Evolutionary conservation across 2,113 vertebrate genomes (phyloP), one percentile per base, ranked within the genome.

Genomic region (Ammodytes marinus): DNA sequence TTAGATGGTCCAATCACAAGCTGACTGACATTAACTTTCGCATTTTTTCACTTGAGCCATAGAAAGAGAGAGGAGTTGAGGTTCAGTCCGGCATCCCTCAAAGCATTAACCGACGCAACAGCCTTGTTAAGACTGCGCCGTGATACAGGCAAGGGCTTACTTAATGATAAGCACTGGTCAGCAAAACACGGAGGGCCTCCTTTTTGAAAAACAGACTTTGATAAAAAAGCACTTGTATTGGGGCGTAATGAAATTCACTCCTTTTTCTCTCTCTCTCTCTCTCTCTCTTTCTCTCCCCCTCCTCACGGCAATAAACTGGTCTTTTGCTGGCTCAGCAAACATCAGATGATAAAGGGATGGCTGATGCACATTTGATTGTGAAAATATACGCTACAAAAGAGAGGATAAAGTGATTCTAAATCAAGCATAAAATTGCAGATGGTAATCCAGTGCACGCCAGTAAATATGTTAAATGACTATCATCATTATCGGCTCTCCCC

Each of bases 341-440:
- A 82, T 67, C 73, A 79, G 79, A 82, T 79, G 79, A 92, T 88
- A 66, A 90, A 88, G 89, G 87, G 66, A 86, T 12, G 82, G 66
- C 83, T 88, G 89, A 93, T 92, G 83, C 82, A 86, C 88, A 90
- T 88, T 93, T 93, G 91, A 93, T 92, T 89, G 87, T 89, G 83
- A 94, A 27, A 89, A 80, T 86, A 81, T 82, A 82, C 50, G 72
- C 86, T 68, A 85, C 81, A 92, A 89, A 87, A 84, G 79, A 83
- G 70, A 88, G 86, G 80, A 91, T 91, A 88, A 93, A 93, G 86
- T 75, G 91, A 92, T 88, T 93, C 71, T 88, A 94, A 94, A 93
- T 94, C 92, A 95, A 89, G 87, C 91, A 86, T 95, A 94, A 95
- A 95, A 95, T 94, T 94, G 89, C 94, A 94, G 93, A 94, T 94